Base-by-base conservation (phyloP, 1,140 invertebrate species). In the Drosophila neocordata region DNA sequence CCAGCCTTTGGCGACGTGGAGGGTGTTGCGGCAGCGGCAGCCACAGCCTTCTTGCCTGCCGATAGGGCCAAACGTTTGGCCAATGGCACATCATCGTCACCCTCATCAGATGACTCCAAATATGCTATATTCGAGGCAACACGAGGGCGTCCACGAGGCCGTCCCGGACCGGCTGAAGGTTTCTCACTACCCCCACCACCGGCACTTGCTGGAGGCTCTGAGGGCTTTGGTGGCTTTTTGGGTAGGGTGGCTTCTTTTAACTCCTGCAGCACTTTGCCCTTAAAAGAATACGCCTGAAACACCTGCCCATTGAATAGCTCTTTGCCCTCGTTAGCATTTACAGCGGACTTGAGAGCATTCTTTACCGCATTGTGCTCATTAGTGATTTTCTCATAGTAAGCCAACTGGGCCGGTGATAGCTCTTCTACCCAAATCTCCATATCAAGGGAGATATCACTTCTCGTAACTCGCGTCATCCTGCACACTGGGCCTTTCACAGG, bases 391-490 rank as follows among this genome's bases (percentile, higher is more conserved):
- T 93, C 93, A 65, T 93, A 92, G 31, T 92, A 90, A 53, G 89
- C 67, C 11, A 94, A 79, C 79, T 96, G 95, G 6, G 92, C 93
- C 61, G 94, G 93, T 4, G 93, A 94, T 0, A 96, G 89, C 48
- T 95, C 95, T 48, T 96, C 95, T 55, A 95, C 94, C 90, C 92
- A 92, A 71, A 94, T 95, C 57, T 95, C 95, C 75, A 96, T 91
- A 69, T 95, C 94, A 15, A 95, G 83, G 27, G 77, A 82, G 56
- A 91, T 89, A 66, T 91, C 90, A 78, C 80, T 91, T 76, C 74
- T 82, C 34, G 90, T 85, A 41, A 91, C 79, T 62, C 87, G 83
- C 87, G 90, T 89, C 83, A 88, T 88, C 64, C 69, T 65, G 63
- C 75, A 68, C 64, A 80, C 69, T 77, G 44, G 13, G 48, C 55